phyloP scores from a whole-genome alignment of 37 sponge, comb jelly and placozoan genomes.

The Chondrilla cf. caribensis region DNA sequence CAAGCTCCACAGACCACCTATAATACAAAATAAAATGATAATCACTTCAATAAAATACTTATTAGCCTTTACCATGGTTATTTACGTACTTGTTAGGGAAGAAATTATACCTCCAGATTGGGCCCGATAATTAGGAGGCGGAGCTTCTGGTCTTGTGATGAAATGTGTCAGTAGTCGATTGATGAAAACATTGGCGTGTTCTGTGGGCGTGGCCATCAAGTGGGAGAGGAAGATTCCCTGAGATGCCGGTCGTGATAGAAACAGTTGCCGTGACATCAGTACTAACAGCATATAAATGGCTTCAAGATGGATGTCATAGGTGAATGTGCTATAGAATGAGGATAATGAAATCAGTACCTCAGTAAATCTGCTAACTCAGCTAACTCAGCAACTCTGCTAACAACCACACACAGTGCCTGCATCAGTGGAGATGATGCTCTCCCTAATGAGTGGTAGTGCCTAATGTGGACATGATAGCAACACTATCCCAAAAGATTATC shows the following conservation, averaged over 20 bases:
- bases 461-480: too few species aligned
- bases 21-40: too few species aligned
- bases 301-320: constrained; percentile 72
- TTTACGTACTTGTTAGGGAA: constrained; percentile 56
- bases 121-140: constrained; percentile 53
- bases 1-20: constrained; percentile 82
- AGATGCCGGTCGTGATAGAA: constrained; percentile 19
- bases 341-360: background rate
- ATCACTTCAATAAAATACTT: too few species aligned
- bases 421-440: too few species aligned
- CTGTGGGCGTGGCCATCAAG: constrained; percentile 41
- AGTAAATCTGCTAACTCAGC: too few species aligned
- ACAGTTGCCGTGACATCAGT: constrained; percentile 72
- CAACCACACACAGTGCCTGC: too few species aligned
- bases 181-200: constrained; percentile 29
- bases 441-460: too few species aligned
- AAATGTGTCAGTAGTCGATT: constrained; percentile 51
- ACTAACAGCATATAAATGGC: constrained; percentile 51
- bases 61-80: too few species aligned
- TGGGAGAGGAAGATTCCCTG: constrained; percentile 44
- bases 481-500: too few species aligned
- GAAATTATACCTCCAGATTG: constrained; percentile 61
- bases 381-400: too few species aligned
- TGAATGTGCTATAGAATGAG: constrained; percentile 50
- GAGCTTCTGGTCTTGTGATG: constrained; percentile 44